A percentile compares a stretch with the other conserved stretches of the same genome.
These are phyloP conservation scores for Buphagus erythrorhynchus DNA, from an alignment of 2,797 vertebrate species.

Conservation along the genomic window DNA sequence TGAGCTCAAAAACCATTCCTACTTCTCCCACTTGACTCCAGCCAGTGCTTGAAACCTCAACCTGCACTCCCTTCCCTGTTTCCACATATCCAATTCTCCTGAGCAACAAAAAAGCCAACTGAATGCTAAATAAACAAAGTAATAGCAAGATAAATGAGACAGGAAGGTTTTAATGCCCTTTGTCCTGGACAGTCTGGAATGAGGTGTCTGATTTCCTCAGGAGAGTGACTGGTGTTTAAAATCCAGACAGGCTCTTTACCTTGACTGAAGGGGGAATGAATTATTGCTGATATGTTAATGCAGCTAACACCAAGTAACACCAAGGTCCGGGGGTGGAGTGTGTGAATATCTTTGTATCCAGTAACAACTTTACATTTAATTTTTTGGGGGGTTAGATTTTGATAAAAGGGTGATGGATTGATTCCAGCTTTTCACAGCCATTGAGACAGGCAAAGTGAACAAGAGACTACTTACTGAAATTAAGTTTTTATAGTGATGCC, in stretches of 20 bases:
- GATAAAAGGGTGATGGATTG: not conserved
- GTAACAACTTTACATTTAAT: not conserved
- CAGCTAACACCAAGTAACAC: not conserved
- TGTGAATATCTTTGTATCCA: not conserved
- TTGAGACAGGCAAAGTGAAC: not conserved
- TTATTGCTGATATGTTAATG: not conserved
- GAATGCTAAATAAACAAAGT: not conserved
- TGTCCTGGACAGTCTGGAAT: not conserved
- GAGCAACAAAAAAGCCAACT: not conserved
- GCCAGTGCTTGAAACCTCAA: not conserved
- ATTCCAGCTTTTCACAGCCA: not conserved
- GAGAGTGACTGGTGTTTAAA: not conserved
- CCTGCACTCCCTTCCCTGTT: accelerated
- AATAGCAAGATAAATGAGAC: not conserved
- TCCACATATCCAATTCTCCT: not conserved
- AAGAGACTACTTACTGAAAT: not conserved
- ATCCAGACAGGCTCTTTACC: not conserved
- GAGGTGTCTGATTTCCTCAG: not conserved
- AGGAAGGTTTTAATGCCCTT: not conserved
- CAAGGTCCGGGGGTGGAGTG: accelerated
- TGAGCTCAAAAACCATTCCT: accelerated
- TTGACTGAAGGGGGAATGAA: not conserved
- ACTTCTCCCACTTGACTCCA: not conserved
- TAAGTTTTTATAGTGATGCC: not conserved
- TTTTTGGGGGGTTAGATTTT: not conserved